phyloP scores from a whole-genome alignment of 2,888 invertebrate genomes.

The Sylvicola cinctus region DNA sequence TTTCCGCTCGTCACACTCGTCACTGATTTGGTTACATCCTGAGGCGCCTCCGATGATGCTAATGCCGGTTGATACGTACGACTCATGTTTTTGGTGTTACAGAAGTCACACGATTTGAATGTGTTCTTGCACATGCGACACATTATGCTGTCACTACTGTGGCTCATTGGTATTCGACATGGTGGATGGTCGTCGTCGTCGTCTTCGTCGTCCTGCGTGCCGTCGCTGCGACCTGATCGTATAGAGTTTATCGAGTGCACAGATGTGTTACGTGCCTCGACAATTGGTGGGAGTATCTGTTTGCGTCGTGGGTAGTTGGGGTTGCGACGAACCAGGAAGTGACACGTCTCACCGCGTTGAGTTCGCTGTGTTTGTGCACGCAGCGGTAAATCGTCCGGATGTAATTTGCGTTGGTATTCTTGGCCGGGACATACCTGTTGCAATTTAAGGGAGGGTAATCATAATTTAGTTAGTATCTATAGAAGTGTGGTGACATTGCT shows the following conservation, averaged over 20 bases:
- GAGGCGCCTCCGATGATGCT: neutral
- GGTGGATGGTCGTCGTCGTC: too few relatives aligned
- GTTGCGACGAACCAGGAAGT: constrained; percentile 65
- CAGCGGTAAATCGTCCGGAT: constrained; percentile 69
- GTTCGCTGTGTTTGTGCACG: constrained; percentile 53
- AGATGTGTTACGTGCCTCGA: constrained; percentile 8
- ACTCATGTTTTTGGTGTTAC: constrained; percentile 13
- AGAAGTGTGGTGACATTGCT: neutral
- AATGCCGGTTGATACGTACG: neutral
- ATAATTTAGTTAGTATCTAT: constrained; percentile 2
- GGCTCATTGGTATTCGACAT: neutral
- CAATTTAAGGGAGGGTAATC: constrained; percentile 8
- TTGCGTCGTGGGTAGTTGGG: constrained; percentile 42
- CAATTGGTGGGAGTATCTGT: constrained; percentile 17
- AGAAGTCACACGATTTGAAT: constrained; percentile 19
- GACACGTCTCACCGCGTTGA: constrained; percentile 44
- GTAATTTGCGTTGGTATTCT: constrained; percentile 72
- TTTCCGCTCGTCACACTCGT: constrained; percentile 7
- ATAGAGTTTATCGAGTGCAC: constrained; percentile 5
- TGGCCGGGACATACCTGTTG: constrained; percentile 34
- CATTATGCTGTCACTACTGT: constrained; percentile 3
- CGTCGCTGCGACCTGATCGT: neutral
- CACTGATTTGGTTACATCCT: neutral
- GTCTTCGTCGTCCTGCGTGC: neutral
- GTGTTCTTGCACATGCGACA: constrained; percentile 17